These are phyloP conservation scores for Drosophila murphyi DNA, from an alignment of 1,140 invertebrate genomes.

Conservation along the genomic window DNA sequence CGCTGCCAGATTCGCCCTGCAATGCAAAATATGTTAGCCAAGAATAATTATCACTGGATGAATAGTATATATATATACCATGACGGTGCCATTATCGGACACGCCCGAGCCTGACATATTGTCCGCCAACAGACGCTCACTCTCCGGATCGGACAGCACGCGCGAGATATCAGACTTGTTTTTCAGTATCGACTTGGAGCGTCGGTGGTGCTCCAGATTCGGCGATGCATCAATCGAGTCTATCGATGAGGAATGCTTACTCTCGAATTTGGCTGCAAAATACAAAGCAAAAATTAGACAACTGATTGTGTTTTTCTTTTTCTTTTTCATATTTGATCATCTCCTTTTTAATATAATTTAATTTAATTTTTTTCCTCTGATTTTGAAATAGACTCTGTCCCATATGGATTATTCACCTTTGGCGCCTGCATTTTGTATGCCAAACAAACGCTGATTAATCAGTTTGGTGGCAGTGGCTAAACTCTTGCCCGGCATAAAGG, in stretches of 20 bases:
- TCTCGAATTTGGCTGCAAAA: slow-evolving; percentile 84
- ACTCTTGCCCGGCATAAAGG: slow-evolving; percentile 88
- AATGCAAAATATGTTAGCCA: slow-evolving; percentile 1
- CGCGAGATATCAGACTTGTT: slow-evolving; percentile 88
- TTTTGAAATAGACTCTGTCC: no score
- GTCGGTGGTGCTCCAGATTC: slow-evolving; percentile 87
- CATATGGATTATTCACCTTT: slow-evolving; percentile 79
- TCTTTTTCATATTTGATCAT: no score
- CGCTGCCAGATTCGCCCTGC: slow-evolving; percentile 84
- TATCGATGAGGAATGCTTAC: slow-evolving; percentile 89
- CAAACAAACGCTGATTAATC: slow-evolving; percentile 91
- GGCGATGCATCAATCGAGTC: slow-evolving; percentile 89
- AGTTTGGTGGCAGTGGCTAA: slow-evolving; percentile 89
- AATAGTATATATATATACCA: slow-evolving; percentile 48
- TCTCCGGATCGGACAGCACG: slow-evolving; percentile 88
- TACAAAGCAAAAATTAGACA: slow-evolving; percentile 22
- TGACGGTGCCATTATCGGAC: slow-evolving; percentile 85
- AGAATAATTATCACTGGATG: not conserved
- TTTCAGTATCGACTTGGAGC: slow-evolving; percentile 92
- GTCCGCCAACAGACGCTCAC: slow-evolving; percentile 90
- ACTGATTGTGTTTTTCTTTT: not conserved
- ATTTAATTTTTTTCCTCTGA: not conserved
- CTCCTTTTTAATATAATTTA: not conserved
- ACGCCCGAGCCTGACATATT: slow-evolving; percentile 85
- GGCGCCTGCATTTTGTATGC: slow-evolving; percentile 86